phyloP scores from a whole-genome alignment of 2,113 vertebrate species.

The Girardinichthys multiradiatus region DNA sequence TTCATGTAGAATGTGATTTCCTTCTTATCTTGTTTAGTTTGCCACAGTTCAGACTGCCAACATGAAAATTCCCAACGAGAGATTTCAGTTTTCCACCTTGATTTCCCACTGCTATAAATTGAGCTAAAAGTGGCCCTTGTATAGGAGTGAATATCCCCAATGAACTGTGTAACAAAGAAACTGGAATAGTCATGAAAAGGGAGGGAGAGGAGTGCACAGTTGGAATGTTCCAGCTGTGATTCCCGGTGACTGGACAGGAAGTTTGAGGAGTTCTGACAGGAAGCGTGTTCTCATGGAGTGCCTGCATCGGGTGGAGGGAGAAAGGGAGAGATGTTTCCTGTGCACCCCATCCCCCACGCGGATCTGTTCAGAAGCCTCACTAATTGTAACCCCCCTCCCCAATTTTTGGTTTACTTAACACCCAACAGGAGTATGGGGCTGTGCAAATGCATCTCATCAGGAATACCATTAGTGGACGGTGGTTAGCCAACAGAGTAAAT shows the following conservation, averaged over 20 bases:
- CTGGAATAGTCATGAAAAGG: conserved; percentile 28
- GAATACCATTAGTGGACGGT: conserved; percentile 37
- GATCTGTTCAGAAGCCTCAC: conserved; percentile 45
- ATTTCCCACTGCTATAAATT: not conserved
- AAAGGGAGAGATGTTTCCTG: conserved; percentile 74
- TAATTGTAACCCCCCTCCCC: not conserved
- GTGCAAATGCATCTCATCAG: conserved; percentile 21
- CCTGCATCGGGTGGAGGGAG: conserved; percentile 52
- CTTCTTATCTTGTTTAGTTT: no score
- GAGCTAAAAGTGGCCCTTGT: not conserved
- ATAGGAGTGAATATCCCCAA: conserved; percentile 13
- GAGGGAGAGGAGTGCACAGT: conserved; percentile 52
- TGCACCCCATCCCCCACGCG: conserved; percentile 41
- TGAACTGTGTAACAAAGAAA: conserved; percentile 23
- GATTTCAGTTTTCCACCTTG: not conserved
- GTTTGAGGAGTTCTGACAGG: conserved; percentile 75
- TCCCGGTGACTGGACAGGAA: conserved; percentile 79
- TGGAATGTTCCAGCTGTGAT: conserved; percentile 80
- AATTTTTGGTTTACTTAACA: conserved; percentile 27
- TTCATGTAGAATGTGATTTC: no score
- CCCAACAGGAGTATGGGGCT: conserved; percentile 7
- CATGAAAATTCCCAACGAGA: not conserved
- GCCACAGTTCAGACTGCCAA: not conserved
- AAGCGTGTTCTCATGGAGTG: conserved; percentile 75
- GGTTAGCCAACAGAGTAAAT: conserved; percentile 53